Evolutionary conservation across 2,888 invertebrate species (phyloP), one percentile per base, ranked within the genome.

Genomic region (Lingula anatina): DNA sequence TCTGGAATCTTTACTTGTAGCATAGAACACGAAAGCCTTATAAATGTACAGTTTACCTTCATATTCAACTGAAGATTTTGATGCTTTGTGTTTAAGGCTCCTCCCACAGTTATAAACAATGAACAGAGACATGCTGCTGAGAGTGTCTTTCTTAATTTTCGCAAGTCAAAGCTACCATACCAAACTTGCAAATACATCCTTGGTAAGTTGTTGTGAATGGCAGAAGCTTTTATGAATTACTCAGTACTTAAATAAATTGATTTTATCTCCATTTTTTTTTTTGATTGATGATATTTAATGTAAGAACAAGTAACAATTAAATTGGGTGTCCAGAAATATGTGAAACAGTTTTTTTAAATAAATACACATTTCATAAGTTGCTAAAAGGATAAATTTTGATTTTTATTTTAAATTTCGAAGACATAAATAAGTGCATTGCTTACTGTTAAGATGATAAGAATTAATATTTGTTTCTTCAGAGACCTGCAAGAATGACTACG

Each of bases 91-190:
- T 65, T 66, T 49, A 70, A 90, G 90, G 89, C 89, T 53, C 85
- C 89, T 37, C 89, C 90, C 53, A 85, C 85, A 74, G 63, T 87
- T 62, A 87, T 90, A 45, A 83, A 85, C 37, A 81, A 83, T 60
- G 87, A 89, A 61, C 89, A 91, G 75, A 81, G 91, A 51, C 86
- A 85, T 62, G 83, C 84, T 53, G 90, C 90, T n/a, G 91, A 92
- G 73, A 80, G 81, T 57, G 83, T 91, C 25, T 89, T 92, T 70
- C 76, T 91, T 28, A 85, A 86, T 73, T 90, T 92, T 70, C 83
- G 89, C 27, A 88, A 87, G 72, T 86, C 87, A 3, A 86, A 87
- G 74, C 83, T 85, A 54, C 91, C 92, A 5, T 91, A 89, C 75
- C 83, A 83, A 49, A 76, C 90, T 46, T 92, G 91, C 74, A 83